These are phyloP conservation scores for Hyaena hyaena DNA, from an alignment of 2,113 vertebrate species.

Conservation along the genomic window DNA sequence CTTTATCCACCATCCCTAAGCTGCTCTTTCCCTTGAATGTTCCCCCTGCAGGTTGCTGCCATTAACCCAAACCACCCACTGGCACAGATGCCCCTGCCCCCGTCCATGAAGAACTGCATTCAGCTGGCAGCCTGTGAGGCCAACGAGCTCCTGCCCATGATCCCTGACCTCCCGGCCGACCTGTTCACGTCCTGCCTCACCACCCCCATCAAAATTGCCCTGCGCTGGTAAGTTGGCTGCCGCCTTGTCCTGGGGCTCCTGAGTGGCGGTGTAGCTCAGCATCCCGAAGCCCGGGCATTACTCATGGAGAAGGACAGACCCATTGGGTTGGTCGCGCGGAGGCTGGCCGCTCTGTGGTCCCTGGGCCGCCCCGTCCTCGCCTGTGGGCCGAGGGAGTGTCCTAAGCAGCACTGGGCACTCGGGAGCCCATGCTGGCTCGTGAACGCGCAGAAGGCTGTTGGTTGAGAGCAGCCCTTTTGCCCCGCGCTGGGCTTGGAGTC, in stretches of 20 bases:
- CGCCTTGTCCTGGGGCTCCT: fast-evolving
- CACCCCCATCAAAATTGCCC: constrained; percentile 98
- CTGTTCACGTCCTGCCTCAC: constrained; percentile 99
- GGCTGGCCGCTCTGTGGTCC: too few species aligned
- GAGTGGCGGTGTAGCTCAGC: background rate
- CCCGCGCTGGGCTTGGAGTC: background rate
- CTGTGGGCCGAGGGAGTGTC: fast-evolving
- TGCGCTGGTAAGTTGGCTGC: constrained; percentile 93
- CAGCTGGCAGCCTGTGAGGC: constrained; percentile 98
- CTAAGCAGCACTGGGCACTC: fast-evolving
- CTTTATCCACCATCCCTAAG: background rate
- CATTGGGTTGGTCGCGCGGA: background rate
- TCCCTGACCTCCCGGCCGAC: constrained; percentile 97
- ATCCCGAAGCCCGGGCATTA: constrained; percentile 56
- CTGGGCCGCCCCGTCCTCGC: fast-evolving
- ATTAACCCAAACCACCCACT: constrained; percentile 98
- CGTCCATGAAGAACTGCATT: constrained; percentile 99
- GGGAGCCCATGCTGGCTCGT: background rate
- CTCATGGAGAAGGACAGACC: constrained; percentile 61
- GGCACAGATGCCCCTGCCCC: constrained; percentile 97
- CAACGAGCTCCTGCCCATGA: constrained; percentile 97
- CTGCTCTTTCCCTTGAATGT: background rate
- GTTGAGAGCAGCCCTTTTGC: background rate
- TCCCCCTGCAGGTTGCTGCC: constrained; percentile 92
- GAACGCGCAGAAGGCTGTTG: background rate